phyloP scores from a whole-genome alignment of 2,888 invertebrate genomes.

The Synergus laeviventris region DNA sequence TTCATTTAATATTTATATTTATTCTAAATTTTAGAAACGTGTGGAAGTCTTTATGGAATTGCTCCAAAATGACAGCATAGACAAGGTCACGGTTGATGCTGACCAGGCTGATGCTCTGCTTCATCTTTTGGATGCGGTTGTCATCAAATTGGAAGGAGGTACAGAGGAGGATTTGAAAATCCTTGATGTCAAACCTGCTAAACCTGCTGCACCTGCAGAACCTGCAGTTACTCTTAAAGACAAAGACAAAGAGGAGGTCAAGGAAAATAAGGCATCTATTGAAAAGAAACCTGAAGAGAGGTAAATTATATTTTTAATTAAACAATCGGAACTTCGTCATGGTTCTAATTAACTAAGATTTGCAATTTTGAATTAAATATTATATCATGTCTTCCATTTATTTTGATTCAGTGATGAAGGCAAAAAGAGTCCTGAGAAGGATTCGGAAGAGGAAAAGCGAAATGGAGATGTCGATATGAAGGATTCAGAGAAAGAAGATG shows the following conservation, averaged over 20 bases:
- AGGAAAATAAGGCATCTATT: slow-evolving; percentile 58
- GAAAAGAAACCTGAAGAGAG: slow-evolving; percentile 64
- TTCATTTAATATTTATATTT: background rate
- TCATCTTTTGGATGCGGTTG: slow-evolving; percentile 94
- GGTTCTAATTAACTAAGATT: background rate
- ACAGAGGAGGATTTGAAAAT: slow-evolving; percentile 91
- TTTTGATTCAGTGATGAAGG: slow-evolving; percentile 18
- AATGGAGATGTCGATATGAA: slow-evolving; percentile 66
- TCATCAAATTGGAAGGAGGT: slow-evolving; percentile 96
- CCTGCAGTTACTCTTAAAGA: slow-evolving; percentile 56
- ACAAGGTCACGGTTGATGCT: slow-evolving; percentile 89
- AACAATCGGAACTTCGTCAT: background rate
- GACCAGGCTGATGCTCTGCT: slow-evolving; percentile 89
- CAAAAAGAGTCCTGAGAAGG: slow-evolving; percentile 43
- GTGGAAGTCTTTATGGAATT: slow-evolving; percentile 93
- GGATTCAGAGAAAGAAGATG: slow-evolving; percentile 67
- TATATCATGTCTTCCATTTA: slow-evolving; percentile 37
- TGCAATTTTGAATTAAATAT: background rate
- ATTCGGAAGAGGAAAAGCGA: slow-evolving; percentile 64
- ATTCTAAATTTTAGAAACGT: slow-evolving; percentile 81
- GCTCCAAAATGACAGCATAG: slow-evolving; percentile 84
- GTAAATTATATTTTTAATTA: slow-evolving; percentile 48
- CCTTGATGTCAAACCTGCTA: slow-evolving; percentile 81
- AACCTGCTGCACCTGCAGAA: slow-evolving; percentile 59
- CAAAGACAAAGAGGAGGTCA: slow-evolving; percentile 64